These are phyloP conservation scores for Adelges cooleyi DNA, from an alignment of 1,140 invertebrate genomes.

Conservation along the genomic window DNA sequence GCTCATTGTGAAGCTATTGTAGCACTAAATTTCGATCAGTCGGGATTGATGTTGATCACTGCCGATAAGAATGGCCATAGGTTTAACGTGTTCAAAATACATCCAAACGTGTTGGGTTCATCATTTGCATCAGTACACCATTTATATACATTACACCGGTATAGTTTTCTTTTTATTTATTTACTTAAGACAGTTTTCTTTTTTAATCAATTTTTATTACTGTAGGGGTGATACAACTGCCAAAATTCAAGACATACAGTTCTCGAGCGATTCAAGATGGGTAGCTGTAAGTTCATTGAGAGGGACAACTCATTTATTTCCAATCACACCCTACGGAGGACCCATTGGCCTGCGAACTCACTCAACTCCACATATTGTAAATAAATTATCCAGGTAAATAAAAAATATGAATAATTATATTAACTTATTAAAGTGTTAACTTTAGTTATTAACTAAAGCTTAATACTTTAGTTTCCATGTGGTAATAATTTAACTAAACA, in stretches of 20 bases:
- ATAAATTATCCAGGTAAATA: constrained; percentile 59
- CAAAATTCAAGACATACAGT: constrained; percentile 74
- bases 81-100: constrained; percentile 90
- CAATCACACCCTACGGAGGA: constrained; percentile 93
- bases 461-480: too few relatives aligned
- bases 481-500: too few relatives aligned
- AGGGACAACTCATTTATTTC: constrained; percentile 95
- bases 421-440: too few relatives aligned
- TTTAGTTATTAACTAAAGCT: too few relatives aligned
- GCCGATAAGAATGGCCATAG: constrained; percentile 89
- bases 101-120: constrained; percentile 81
- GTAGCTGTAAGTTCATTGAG: constrained; percentile 85
- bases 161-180: constrained; percentile 36
- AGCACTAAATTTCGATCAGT: constrained; percentile 81
- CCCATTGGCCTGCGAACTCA: constrained; percentile 82
- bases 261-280: constrained; percentile 89
- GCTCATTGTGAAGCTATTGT: constrained; percentile 87
- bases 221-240: constrained; percentile 61
- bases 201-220: neutral
- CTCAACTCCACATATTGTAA: constrained; percentile 83
- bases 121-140: constrained; percentile 86
- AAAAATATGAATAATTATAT: too few relatives aligned
- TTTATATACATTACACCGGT: constrained; percentile 85
- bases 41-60: constrained; percentile 81
- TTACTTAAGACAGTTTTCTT: neutral